These are phyloP conservation scores for Tympanuchus pallidicinctus DNA, from an alignment of 2,113 vertebrate species.

Conservation along the genomic window DNA sequence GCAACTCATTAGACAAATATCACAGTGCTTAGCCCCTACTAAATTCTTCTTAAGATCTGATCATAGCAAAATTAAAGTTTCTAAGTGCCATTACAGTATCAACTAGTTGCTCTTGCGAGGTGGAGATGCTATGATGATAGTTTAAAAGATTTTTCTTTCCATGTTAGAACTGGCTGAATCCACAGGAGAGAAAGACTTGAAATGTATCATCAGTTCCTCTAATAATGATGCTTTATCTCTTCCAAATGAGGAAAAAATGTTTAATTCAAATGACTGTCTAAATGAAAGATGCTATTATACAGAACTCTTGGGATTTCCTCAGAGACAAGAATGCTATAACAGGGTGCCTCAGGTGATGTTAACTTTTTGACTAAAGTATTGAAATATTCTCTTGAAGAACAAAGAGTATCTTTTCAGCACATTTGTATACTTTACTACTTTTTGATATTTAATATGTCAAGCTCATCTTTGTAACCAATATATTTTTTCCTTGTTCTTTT, in stretches of 20 bases:
- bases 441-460: not conserved
- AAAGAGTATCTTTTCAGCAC: not conserved
- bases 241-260: constrained; percentile 25
- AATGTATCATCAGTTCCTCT: constrained; percentile 11
- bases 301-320: not conserved
- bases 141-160: not conserved
- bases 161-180: not conserved
- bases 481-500: not conserved
- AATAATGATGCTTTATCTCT: constrained; percentile 28
- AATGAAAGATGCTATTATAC: not conserved
- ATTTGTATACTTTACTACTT: not conserved
- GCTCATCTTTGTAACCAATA: not conserved
- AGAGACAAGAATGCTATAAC: not conserved
- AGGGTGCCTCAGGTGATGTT: not conserved
- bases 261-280: constrained; percentile 36
- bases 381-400: not conserved
- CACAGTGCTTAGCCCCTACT: not conserved
- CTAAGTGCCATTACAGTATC: not conserved
- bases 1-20: not conserved
- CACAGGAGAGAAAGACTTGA: constrained; percentile 16
- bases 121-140: not conserved
- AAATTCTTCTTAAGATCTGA: not conserved
- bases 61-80: not conserved
- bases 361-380: not conserved
- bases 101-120: not conserved